These are phyloP conservation scores for Cosmopolites sordidus DNA, from an alignment of 2,888 invertebrate genomes.

Conservation along the genomic window DNA sequence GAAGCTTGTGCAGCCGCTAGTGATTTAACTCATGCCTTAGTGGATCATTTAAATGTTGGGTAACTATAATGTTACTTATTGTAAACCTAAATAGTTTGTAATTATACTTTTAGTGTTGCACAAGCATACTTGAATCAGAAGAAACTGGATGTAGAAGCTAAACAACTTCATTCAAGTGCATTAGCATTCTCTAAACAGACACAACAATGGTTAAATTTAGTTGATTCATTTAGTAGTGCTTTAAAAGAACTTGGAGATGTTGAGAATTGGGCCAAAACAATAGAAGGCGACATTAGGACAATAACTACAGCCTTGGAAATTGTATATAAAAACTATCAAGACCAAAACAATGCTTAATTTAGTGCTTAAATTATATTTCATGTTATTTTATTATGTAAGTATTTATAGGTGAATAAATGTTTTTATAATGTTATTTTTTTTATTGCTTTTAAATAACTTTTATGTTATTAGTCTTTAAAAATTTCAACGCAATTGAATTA, in stretches of 20 bases:
- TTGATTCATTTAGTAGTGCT: conserved; percentile 81
- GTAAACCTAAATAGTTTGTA: not conserved
- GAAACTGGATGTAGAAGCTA: conserved; percentile 94
- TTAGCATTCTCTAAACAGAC: conserved; percentile 95
- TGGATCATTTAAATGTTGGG: conserved; percentile 98
- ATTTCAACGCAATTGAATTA: no score
- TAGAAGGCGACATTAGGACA: conserved; percentile 92
- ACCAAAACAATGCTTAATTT: conserved; percentile 30
- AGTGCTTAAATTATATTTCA: not conserved
- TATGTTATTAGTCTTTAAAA: no score
- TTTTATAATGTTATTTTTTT: no score
- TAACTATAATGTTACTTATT: conserved; percentile 48
- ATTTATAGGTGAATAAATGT: no score
- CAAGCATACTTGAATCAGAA: conserved; percentile 98
- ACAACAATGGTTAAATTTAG: conserved; percentile 91
- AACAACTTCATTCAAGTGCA: conserved; percentile 89
- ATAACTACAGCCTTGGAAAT: conserved; percentile 89
- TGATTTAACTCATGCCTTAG: conserved; percentile 86
- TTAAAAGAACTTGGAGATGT: conserved; percentile 97
- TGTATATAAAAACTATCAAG: conserved; percentile 76
- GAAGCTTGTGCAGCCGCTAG: conserved; percentile 92
- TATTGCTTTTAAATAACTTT: no score
- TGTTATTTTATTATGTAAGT: no score
- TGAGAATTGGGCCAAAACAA: conserved; percentile 96
- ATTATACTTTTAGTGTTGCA: conserved; percentile 70